Evolutionary conservation across 2,888 invertebrate species (phyloP), one percentile per base, ranked within the genome.

Genomic region (Patella caerulea): DNA sequence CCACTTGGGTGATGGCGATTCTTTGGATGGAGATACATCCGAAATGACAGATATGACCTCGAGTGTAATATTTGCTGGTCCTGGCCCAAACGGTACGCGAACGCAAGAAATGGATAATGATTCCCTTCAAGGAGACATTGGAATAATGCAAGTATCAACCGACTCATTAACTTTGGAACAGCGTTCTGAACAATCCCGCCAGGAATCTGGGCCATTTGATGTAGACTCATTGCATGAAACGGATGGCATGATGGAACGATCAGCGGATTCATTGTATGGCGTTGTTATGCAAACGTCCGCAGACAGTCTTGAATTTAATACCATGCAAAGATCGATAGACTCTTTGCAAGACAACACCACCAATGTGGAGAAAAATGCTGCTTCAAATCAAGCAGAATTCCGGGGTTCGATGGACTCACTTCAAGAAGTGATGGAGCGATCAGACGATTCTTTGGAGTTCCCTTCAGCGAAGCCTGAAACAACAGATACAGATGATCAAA

Each of bases 41-140:
- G 87, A 88, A 73, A 84, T 88, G 83, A 88, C 87, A 11, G 88
- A 88, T 59, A 85, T 89, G 81, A 87, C 87, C 24, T 89, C 89
- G 3, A 88, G 88, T 78, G 88, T 89, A 19, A 84, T 89, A 7
- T 85, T 83, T 72, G 76, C 81, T 71, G 83, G 82, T 12, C 79
- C 79, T 55, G 79, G 81, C 56, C 73, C 74, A 65, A 72, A 75
- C n/a, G 24, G 72, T 1, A 69, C 69, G 7, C 75, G 80, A 59
- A 81, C 81, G 14, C 79, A 82, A 73, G 88, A 87, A 54, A 81
- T 85, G 78, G 89, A 89, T 79, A 84, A 81, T 2, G 88, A 88
- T 79, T 88, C 88, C 9, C 80, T 88, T 19, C 86, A 85, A 75
- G 84, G 87, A 79, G 79, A 87, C 80, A 84, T 85, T 54, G 82